These are phyloP conservation scores for Bicyclus anynana DNA, from an alignment of 1,140 invertebrate genomes.

Conservation along the genomic window DNA sequence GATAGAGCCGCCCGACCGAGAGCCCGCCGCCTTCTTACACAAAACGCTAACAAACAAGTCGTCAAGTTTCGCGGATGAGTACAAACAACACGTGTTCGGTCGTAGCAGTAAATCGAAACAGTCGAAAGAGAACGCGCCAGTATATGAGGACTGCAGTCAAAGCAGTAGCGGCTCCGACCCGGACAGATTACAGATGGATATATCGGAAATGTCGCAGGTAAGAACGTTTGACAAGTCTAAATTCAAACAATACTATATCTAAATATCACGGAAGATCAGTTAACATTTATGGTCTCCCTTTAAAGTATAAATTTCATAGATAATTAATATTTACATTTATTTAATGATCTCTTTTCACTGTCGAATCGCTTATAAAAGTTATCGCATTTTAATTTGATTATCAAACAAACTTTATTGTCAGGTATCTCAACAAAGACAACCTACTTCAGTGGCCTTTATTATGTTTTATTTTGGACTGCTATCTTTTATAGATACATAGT, in stretches of 20 bases:
- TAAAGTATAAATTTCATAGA: too few relatives aligned
- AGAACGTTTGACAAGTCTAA: background rate
- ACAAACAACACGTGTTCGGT: constrained; percentile 54
- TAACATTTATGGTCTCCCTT: too few relatives aligned
- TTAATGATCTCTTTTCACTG: too few relatives aligned
- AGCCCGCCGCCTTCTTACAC: constrained; percentile 43
- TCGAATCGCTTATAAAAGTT: too few relatives aligned
- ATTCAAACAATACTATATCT: too few relatives aligned
- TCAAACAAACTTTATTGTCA: too few relatives aligned
- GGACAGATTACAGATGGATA: constrained; percentile 75
- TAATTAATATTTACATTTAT: too few relatives aligned
- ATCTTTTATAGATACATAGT: background rate
- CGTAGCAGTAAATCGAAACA: constrained; percentile 44
- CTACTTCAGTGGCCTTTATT: too few relatives aligned
- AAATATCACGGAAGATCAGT: too few relatives aligned
- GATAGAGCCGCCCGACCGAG: constrained; percentile 36
- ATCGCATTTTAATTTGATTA: too few relatives aligned
- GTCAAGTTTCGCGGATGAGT: constrained; percentile 53
- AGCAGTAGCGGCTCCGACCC: constrained; percentile 75
- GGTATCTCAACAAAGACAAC: too few relatives aligned
- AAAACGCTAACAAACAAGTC: constrained; percentile 37
- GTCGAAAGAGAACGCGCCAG: constrained; percentile 51
- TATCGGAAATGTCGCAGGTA: constrained; percentile 73
- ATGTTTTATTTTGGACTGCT: too few relatives aligned
- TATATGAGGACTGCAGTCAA: constrained; percentile 73